Percentiles rank a stretch among this genome's conserved stretches.
Evolutionary conservation across 2,888 invertebrate genomes (phyloP).

Genomic region (Drosophila tripunctata): DNA sequence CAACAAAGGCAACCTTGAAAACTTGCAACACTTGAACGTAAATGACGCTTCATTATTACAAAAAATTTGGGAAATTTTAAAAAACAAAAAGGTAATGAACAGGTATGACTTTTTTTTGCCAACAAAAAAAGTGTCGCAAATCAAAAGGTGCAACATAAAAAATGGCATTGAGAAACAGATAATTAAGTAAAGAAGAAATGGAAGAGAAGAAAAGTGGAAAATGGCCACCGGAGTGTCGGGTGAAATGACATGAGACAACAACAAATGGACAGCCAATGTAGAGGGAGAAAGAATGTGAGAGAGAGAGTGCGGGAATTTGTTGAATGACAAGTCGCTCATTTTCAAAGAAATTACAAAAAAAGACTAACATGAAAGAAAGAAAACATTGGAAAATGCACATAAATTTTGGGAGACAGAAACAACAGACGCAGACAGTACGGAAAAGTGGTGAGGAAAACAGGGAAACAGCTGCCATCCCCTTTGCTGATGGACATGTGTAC

Average conservation of each 20-base stretch:
- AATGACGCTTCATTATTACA: constrained; percentile 43
- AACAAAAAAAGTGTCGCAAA: constrained; percentile 57
- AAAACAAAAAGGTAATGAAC: constrained; percentile 31
- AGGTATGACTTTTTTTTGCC: constrained; percentile 58
- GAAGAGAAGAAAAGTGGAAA: constrained; percentile 48
- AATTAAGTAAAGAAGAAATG: constrained; percentile 60
- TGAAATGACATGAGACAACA: constrained; percentile 59
- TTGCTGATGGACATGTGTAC: constrained; percentile 49
- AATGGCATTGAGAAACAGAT: constrained; percentile 74
- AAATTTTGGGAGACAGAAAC: constrained; percentile 54
- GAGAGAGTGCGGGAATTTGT: constrained; percentile 47
- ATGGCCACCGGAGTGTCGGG: constrained; percentile 36
- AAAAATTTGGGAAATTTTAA: constrained; percentile 17
- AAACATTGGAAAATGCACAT: constrained; percentile 69
- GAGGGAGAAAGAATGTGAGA: constrained; percentile 20
- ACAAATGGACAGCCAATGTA: constrained; percentile 21
- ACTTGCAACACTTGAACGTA: constrained; percentile 34
- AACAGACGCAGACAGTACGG: constrained; percentile 38
- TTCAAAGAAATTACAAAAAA: constrained; percentile 70
- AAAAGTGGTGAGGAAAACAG: constrained; percentile 46
- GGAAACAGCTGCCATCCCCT: constrained; percentile 56
- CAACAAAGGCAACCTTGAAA: constrained; percentile 42
- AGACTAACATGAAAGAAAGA: constrained; percentile 45
- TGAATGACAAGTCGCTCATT: constrained; percentile 80
- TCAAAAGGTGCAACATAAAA: constrained; percentile 79